phyloP scores from a whole-genome alignment of 23 tunicate species.

The Botrylloides violaceus region DNA sequence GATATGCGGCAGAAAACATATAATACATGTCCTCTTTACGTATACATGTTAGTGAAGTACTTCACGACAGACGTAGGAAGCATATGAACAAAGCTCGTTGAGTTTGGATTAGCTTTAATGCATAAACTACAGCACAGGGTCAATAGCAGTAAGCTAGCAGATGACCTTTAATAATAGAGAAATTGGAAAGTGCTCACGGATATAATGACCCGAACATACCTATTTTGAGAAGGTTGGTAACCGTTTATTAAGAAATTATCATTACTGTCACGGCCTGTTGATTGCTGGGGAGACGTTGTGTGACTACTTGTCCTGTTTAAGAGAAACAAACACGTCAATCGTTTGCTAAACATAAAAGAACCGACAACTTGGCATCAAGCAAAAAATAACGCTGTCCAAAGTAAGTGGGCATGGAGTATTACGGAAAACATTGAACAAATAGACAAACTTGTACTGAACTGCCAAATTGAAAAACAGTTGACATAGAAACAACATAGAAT shows the following conservation, averaged over 20 bases:
- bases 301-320: conserved; percentile 18
- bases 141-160: background rate
- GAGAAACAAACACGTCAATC: background rate
- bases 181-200: background rate
- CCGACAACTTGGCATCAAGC: background rate
- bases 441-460: too few relatives aligned
- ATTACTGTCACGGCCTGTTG: conserved; percentile 20
- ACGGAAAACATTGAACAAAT: too few relatives aligned
- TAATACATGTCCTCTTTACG: too few relatives aligned
- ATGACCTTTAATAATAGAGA: background rate
- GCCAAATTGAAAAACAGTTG: too few relatives aligned
- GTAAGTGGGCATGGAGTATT: too few relatives aligned
- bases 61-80: too few relatives aligned
- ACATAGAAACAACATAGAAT: too few relatives aligned
- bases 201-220: conserved; percentile 10
- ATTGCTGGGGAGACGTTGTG: conserved; percentile 9
- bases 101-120: too few relatives aligned
- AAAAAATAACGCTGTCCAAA: background rate
- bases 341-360: background rate
- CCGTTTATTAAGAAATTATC: conserved; percentile 14
- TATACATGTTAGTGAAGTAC: too few relatives aligned
- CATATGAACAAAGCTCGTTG: too few relatives aligned
- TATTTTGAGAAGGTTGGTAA: conserved; percentile 6
- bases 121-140: background rate
- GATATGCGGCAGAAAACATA: too few relatives aligned